These are phyloP conservation scores for Eupeodes latifasciatus DNA, from an alignment of 2,888 invertebrate species.

Conservation along the genomic window DNA sequence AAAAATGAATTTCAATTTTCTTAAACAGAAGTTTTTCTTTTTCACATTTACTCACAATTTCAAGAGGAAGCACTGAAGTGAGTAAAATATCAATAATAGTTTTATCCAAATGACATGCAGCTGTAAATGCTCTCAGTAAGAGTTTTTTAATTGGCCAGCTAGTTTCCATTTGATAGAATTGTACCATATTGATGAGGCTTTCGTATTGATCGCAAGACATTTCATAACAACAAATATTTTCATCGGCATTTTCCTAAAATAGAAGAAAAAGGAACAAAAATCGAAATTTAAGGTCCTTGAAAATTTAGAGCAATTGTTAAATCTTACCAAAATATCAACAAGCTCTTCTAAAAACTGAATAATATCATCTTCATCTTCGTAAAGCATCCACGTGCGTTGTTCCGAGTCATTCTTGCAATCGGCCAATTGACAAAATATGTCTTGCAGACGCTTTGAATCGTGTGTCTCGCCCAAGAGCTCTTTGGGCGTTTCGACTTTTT, in stretches of 20 bases:
- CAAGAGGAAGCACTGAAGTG: constrained; percentile 94
- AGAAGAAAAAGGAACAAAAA: background rate
- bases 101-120: constrained; percentile 93
- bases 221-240: constrained; percentile 93
- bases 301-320: constrained; percentile 65
- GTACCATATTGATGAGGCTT: constrained; percentile 92
- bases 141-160: constrained; percentile 93
- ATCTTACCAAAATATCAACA: constrained; percentile 90
- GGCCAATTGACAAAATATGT: constrained; percentile 92
- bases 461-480: constrained; percentile 90
- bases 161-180: constrained; percentile 98
- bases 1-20: constrained; percentile 15
- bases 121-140: constrained; percentile 93
- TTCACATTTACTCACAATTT: constrained; percentile 89
- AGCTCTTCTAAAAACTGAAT: constrained; percentile 92
- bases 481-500: constrained; percentile 87
- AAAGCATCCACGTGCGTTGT: constrained; percentile 97
- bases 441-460: constrained; percentile 92
- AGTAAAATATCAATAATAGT: constrained; percentile 92
- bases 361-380: constrained; percentile 96
- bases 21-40: background rate
- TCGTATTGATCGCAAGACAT: constrained; percentile 93
- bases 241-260: constrained; percentile 94
- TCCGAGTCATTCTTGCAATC: constrained; percentile 97
- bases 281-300: background rate